A percentile compares a stretch with the other conserved stretches of the same genome.
Conservation (phyloP, 2,888 invertebrate species). For the Achlya flavicornis region DNA sequence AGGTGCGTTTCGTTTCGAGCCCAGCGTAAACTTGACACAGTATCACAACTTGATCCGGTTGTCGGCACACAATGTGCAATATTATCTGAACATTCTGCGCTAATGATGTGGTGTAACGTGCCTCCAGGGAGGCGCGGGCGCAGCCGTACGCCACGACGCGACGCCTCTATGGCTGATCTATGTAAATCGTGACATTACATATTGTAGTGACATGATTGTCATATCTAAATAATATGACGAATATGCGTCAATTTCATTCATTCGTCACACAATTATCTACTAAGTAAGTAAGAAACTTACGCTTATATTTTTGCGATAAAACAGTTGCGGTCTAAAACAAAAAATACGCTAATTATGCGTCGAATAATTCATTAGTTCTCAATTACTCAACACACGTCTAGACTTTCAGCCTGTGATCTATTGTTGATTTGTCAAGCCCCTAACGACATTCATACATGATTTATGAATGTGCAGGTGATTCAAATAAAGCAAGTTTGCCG, state of each 20-base stretch:
- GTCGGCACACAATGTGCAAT: constrained; percentile 20
- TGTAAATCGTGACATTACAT: constrained; percentile 24
- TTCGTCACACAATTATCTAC: not conserved
- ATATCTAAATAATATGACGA: constrained; percentile 18
- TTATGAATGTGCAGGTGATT: constrained; percentile 22
- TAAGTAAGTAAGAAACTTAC: not conserved
- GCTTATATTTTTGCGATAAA: not conserved
- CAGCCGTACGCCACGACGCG: not conserved
- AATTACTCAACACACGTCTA: constrained; percentile 31
- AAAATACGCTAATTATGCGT: not conserved
- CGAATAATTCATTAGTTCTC: constrained; percentile 18
- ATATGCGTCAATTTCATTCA: not conserved
- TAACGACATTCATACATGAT: constrained; percentile 24
- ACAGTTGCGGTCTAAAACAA: not conserved
- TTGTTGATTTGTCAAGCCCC: constrained; percentile 22
- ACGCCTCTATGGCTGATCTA: constrained; percentile 1
- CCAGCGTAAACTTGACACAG: constrained; percentile 39
- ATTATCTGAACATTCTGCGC: constrained; percentile 12
- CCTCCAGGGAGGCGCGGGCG: constrained; percentile 17
- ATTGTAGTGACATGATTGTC: constrained; percentile 24
- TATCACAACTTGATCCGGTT: constrained; percentile 27
- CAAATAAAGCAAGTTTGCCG: constrained; percentile 14
- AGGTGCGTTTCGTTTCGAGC: constrained; percentile 19
- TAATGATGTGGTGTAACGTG: constrained; percentile 25
- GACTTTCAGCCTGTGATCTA: constrained; percentile 24